phyloP scores from a whole-genome alignment of 2,888 invertebrate genomes.

The Polyommatus icarus region DNA sequence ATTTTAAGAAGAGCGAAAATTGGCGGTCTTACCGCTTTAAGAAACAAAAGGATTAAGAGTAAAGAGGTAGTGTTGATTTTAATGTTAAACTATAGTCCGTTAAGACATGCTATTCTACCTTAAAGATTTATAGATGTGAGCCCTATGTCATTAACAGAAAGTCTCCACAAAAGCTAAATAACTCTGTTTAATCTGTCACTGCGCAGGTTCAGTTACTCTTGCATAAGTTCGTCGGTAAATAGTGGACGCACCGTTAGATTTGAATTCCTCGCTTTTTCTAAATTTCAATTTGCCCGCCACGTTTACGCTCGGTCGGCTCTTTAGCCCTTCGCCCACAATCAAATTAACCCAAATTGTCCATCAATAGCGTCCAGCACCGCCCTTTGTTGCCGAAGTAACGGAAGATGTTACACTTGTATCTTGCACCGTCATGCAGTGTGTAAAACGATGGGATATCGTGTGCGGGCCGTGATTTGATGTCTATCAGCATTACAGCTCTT shows the following conservation, averaged over 20 bases:
- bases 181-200: background rate
- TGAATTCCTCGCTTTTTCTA: constrained; percentile 30
- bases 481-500: no score
- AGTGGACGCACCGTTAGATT: constrained; percentile 18
- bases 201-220: constrained; percentile 21
- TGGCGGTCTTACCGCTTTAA: no score
- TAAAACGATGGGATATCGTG: background rate
- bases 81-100: no score
- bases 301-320: constrained; percentile 37
- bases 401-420: constrained; percentile 36
- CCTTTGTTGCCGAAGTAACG: constrained; percentile 59
- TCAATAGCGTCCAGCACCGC: constrained; percentile 55
- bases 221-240: constrained; percentile 8
- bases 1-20: no score
- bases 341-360: constrained; percentile 65
- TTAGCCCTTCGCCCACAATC: constrained; percentile 52
- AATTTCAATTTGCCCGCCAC: constrained; percentile 36
- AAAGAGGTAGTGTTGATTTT: no score
- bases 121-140: background rate
- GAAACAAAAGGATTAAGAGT: no score
- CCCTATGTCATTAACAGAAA: background rate
- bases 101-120: background rate
- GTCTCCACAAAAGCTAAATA: background rate
- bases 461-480: background rate
- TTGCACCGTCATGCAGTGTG: constrained; percentile 36